Evolutionary conservation across 2,888 invertebrate genomes (phyloP), one percentile per base, ranked within the genome.

Genomic region (Cynaeus angustus): DNA sequence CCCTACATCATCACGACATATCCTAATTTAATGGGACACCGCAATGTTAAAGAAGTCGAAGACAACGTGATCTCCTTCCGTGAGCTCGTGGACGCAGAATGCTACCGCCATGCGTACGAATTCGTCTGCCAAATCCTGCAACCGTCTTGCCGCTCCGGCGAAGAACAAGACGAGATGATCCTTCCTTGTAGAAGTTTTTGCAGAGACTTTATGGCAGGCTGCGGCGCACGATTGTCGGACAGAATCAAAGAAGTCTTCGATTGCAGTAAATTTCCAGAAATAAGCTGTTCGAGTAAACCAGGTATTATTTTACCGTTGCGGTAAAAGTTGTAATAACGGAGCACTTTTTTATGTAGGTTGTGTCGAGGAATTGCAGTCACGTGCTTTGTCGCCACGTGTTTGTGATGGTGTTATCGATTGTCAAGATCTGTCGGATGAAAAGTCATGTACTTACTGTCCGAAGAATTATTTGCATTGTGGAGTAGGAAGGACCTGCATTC

Each of bases 331-430:
- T 13, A 69, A 46, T 64, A 50, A 48, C 53, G 37, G 26, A 10
- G 46, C 14, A 43, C 38, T 69, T 52, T 65, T 64, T 50, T 10
- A 52, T 37, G 13, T 81, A 92, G 93, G 91, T 70, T 96, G 96
- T 80, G 91, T 91, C 0, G 89, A 89, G 52, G 90, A 92, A 58
- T 87, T 96, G 62, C 92, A 94, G 77, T 88, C 89, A 26, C 89
- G 91, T 75, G 94, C 94, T 0, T 85, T 94, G 70, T 92, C 93
- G 0, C 89, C 92, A 0, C 88, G 95, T 52, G 88, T 95, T 33
- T 96, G 96, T 81, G 96, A 96, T 83, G 96, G 96, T 10, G 88
- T 93, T 30, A 91, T 94, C 9, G 96, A 96, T 84, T 96, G 96
- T 83, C 90, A 92, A 9, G 94, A 94, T 85, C 88, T 94, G 26